Base-by-base conservation (phyloP, 2,888 invertebrate species). In the Dynastes tityus region DNA sequence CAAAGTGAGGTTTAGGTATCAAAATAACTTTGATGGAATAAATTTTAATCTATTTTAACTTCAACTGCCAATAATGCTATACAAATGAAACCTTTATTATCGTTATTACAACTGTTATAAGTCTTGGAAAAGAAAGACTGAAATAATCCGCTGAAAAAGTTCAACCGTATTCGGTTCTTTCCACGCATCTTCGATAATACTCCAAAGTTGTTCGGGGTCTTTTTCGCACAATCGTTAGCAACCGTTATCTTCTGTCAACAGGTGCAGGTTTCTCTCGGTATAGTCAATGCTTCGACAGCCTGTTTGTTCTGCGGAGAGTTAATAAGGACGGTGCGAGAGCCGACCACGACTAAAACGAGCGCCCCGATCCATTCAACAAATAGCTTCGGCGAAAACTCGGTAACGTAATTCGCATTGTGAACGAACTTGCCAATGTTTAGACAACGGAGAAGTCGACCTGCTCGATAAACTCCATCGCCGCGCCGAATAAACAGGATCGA, bases 231-330 rank as follows among this genome's bases (percentile, higher is more conserved):
- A 68, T 49, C 51, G 51, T 51, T 68, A 68, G 13, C n/a, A 29
- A 51, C 27, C 29, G 68, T 68, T 68, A 68, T 68, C 51, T 68
- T 29, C 29, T 51, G 73, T 73, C 73, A 73, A 73, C 73, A 73
- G 58, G 73, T 73, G 58, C 58, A 61, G 61, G 32, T 27, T 73
- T 40, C 73, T 16, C 68, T 27, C 27, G 29, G 29, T 51, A 51
- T 13, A 22, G 8, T 29, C 51, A 2, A 22, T 13, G 51, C 22
- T 49, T 27, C 49, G 22, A 51, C 63, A 27, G 51, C 68, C 29
- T 68, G 51, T 68, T 68, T 68, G 68, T 51, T 68, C 63, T 63
- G 29, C 45, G 68, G 22, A 51, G 51, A 16, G 22, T 51, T 68
- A 68, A 68, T 68, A 51, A 51, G 51, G 29, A 49, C 27, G 22